Percentiles rank a stretch among this genome's conserved stretches.
These are phyloP conservation scores for Phalangium opilio DNA, from an alignment of 2,888 invertebrate species.

Conservation along the genomic window DNA sequence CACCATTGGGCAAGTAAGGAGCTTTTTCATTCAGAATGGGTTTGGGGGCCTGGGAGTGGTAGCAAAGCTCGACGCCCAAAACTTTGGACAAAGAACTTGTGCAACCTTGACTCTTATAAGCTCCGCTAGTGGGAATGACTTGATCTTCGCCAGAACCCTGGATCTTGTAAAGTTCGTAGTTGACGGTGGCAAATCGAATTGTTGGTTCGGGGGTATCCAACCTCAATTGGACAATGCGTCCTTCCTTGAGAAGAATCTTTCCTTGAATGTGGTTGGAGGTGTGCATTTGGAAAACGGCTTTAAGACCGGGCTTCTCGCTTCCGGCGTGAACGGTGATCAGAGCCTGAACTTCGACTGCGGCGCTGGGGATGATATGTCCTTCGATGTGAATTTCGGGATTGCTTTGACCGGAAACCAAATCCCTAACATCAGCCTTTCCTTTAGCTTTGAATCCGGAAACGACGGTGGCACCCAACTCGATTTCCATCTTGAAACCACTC, in stretches of 20 bases:
- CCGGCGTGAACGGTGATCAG: conserved; percentile 2
- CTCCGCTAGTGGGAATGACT: background rate
- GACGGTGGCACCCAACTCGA: conserved; percentile 5
- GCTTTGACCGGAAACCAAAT: background rate
- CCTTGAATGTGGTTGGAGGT: conserved; percentile 3
- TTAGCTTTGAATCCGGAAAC: conserved; percentile 4
- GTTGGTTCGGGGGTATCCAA: conserved; percentile 4
- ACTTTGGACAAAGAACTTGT: background rate
- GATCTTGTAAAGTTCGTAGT: background rate
- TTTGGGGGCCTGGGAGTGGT: background rate
- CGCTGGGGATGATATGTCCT: background rate
- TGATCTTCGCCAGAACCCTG: background rate
- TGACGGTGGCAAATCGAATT: background rate
- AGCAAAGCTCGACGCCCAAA: background rate
- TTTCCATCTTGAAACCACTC: conserved; percentile 5
- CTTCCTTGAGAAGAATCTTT: background rate
- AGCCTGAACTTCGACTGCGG: conserved; percentile 1
- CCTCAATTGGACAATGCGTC: background rate
- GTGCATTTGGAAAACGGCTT: background rate
- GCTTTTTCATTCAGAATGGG: background rate
- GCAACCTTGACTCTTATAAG: background rate
- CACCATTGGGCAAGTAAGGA: no score
- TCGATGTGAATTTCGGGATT: background rate
- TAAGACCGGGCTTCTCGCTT: conserved; percentile 1
- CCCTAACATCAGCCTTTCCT: background rate